Evolutionary conservation across 2,888 invertebrate species (phyloP).

Genomic region (Chrysina gloriosa): DNA sequence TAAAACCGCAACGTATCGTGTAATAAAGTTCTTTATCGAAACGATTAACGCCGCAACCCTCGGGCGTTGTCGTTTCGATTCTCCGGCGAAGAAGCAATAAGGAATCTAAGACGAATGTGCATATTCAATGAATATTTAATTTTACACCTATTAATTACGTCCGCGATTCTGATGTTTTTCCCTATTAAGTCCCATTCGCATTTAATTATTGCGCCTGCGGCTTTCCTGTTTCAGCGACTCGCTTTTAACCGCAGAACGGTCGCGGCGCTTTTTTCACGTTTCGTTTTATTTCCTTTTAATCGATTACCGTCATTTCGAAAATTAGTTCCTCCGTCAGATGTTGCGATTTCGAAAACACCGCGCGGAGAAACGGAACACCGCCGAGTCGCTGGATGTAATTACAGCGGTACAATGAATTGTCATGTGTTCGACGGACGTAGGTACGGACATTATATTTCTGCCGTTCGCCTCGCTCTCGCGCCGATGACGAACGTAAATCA

Average conservation of each 20-base stretch:
- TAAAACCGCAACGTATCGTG: too few relatives aligned
- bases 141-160: too few relatives aligned
- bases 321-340: constrained; percentile 11
- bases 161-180: not conserved
- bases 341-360: constrained; percentile 5
- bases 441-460: constrained; percentile 1
- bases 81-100: too few relatives aligned
- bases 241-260: not conserved
- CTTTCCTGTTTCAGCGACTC: not conserved
- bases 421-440: constrained; percentile 2
- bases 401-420: constrained; percentile 20
- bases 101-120: too few relatives aligned
- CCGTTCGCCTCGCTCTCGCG: constrained; percentile 10
- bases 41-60: too few relatives aligned
- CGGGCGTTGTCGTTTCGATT: too few relatives aligned
- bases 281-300: constrained; percentile 2
- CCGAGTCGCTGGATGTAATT: not conserved
- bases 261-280: not conserved
- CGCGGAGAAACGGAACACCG: not conserved
- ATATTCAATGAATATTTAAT: too few relatives aligned
- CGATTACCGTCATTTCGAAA: constrained; percentile 23
- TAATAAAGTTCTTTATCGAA: too few relatives aligned
- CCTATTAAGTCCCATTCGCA: not conserved
- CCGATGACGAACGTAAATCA: constrained; percentile 33
- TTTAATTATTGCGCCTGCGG: not conserved